phyloP scores from a whole-genome alignment of 2,113 vertebrate species.

The Tiliqua scincoides region DNA sequence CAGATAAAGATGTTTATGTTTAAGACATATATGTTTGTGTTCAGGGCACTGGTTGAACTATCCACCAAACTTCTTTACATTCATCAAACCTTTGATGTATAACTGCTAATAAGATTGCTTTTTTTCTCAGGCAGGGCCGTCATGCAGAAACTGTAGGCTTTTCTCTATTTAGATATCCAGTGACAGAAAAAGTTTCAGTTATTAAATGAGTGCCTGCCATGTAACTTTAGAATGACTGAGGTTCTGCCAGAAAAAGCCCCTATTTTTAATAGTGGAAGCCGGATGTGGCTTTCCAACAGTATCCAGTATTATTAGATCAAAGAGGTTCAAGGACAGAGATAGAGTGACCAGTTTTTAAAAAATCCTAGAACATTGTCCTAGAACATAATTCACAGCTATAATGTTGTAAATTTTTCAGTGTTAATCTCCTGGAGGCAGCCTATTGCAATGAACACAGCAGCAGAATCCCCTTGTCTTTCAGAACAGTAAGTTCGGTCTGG shows the following conservation, averaged over 20 bases:
- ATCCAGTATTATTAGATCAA: conserved; percentile 12
- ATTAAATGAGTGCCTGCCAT: neutral
- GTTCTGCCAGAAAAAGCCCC: neutral
- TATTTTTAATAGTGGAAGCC: neutral
- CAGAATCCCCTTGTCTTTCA: neutral
- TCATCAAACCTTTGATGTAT: conserved; percentile 29
- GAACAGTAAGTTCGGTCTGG: neutral
- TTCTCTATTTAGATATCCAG: neutral
- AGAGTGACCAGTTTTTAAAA: conserved; percentile 28
- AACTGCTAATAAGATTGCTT: conserved; percentile 14
- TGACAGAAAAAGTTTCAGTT: neutral
- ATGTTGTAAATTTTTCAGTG: neutral
- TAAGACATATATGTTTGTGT: conserved; percentile 24
- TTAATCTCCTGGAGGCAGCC: too few relatives aligned
- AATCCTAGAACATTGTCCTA: neutral
- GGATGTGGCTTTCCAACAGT: neutral
- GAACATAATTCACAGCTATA: neutral
- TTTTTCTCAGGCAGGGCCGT: neutral
- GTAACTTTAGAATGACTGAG: neutral
- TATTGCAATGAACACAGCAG: neutral
- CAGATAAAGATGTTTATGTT: neutral
- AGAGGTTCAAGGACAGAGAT: conserved; percentile 38
- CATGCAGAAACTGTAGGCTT: neutral
- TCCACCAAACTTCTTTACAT: conserved; percentile 18
- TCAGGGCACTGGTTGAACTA: neutral